A percentile compares a stretch with the other conserved stretches of the same genome.
phyloP scores from a whole-genome alignment of 2,797 vertebrate species.

The Diplodus puntazzo region DNA sequence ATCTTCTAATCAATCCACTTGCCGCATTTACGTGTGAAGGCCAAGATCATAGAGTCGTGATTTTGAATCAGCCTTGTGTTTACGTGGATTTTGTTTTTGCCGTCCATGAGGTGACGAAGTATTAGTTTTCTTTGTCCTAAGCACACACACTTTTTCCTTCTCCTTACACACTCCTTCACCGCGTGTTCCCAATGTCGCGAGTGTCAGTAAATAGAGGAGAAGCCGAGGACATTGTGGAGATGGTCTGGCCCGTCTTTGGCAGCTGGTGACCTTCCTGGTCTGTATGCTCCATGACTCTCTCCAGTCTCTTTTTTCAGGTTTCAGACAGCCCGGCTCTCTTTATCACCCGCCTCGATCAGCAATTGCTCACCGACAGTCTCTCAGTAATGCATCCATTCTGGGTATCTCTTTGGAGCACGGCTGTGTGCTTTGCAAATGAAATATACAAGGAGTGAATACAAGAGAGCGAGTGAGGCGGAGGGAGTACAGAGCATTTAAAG shows the following conservation, averaged over 20 bases:
- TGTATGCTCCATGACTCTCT: conserved; percentile 74
- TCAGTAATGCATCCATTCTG: conserved; percentile 83
- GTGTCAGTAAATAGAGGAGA: conserved; percentile 69
- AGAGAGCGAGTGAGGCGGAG: conserved; percentile 32
- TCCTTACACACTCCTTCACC: conserved; percentile 7
- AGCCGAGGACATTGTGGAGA: conserved; percentile 65
- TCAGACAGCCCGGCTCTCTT: conserved; percentile 78
- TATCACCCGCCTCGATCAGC: conserved; percentile 86
- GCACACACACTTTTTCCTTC: conserved; percentile 16
- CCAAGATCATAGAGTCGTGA: conserved; percentile 67
- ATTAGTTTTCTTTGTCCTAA: conserved; percentile 31
- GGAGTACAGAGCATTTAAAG: conserved; percentile 59
- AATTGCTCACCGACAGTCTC: conserved; percentile 86
- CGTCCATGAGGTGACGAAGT: neutral
- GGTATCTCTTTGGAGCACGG: conserved; percentile 76
- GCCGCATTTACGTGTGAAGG: conserved; percentile 47
- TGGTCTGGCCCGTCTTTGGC: conserved; percentile 76
- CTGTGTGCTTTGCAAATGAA: conserved; percentile 81
- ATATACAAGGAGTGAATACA: conserved; percentile 73
- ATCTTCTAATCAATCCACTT: conserved; percentile 79
- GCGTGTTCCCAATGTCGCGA: conserved; percentile 56
- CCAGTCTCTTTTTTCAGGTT: conserved; percentile 77
- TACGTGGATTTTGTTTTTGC: conserved; percentile 14
- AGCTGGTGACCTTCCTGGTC: conserved; percentile 85
- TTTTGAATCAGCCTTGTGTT: conserved; percentile 47